Evolutionary conservation across 2,113 vertebrate species (phyloP).

Genomic region (Bos taurus): DNA sequence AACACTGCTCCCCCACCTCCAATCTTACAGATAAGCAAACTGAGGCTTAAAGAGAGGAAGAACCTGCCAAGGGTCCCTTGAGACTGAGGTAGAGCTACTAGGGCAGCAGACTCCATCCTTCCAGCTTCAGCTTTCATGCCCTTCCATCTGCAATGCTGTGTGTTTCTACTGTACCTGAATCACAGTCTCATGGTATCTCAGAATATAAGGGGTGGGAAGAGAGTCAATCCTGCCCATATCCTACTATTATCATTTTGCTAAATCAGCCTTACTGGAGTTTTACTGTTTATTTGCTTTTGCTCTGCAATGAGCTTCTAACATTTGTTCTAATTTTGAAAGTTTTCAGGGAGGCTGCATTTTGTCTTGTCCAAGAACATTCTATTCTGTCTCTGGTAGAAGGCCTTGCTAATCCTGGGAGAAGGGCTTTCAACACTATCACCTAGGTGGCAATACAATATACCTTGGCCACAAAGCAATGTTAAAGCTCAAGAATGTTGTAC

Average conservation of each 20-base stretch:
- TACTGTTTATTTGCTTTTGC: neutral
- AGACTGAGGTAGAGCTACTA: neutral
- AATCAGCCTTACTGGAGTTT: neutral
- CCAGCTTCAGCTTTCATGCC: too few species aligned
- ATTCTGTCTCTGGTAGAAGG: neutral
- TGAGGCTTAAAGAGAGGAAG: neutral
- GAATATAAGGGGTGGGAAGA: neutral
- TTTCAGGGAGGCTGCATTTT: neutral
- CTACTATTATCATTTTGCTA: neutral
- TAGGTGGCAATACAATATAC: neutral
- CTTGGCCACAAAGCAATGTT: neutral
- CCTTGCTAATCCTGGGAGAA: neutral
- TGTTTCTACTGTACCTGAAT: neutral
- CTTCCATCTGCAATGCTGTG: neutral
- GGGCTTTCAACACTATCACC: neutral
- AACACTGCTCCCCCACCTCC: rapidly evolving
- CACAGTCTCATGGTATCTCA: neutral
- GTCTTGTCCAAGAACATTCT: neutral
- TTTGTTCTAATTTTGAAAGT: neutral
- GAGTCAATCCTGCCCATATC: neutral
- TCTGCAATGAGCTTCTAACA: neutral
- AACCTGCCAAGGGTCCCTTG: neutral
- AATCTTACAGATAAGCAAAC: neutral
- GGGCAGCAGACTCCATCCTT: neutral
- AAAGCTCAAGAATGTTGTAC: neutral